Conservation (phyloP, 2,113 vertebrate genomes). For the Meriones unguiculatus region DNA sequence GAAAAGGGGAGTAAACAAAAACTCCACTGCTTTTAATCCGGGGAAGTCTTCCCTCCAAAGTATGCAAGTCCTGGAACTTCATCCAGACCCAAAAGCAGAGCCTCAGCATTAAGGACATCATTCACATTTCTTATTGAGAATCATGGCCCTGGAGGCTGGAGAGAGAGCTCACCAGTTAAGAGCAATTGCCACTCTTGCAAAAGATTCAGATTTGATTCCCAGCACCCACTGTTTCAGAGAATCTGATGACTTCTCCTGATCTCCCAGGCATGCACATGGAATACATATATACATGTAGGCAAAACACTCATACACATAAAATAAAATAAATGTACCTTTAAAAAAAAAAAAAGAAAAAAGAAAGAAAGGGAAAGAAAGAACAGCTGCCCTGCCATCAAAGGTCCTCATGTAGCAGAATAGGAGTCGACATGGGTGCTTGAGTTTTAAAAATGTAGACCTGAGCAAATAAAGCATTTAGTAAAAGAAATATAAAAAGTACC, state of each 20-base stretch:
- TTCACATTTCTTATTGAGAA: not conserved
- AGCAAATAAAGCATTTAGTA: not conserved
- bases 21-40: not conserved
- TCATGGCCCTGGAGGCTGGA: not conserved
- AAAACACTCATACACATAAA: too few relatives aligned
- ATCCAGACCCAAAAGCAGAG: not conserved
- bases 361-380: not conserved
- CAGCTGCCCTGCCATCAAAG: not conserved
- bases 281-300: not conserved
- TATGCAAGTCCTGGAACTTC: not conserved
- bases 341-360: not conserved
- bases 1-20: not conserved
- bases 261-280: not conserved
- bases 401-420: not conserved
- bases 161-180: not conserved
- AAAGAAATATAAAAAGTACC: slow-evolving; percentile 13
- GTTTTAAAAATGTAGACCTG: not conserved
- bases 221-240: not conserved
- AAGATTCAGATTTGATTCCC: not conserved
- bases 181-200: not conserved
- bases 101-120: not conserved
- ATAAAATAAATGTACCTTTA: not conserved
- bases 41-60: not conserved
- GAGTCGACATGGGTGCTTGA: not conserved
- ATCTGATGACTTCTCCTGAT: not conserved